Percentiles rank a stretch among this genome's conserved stretches.
These are phyloP conservation scores for Pachypanchax playfairii DNA, from an alignment of 2,113 vertebrate genomes.

Conservation along the genomic window DNA sequence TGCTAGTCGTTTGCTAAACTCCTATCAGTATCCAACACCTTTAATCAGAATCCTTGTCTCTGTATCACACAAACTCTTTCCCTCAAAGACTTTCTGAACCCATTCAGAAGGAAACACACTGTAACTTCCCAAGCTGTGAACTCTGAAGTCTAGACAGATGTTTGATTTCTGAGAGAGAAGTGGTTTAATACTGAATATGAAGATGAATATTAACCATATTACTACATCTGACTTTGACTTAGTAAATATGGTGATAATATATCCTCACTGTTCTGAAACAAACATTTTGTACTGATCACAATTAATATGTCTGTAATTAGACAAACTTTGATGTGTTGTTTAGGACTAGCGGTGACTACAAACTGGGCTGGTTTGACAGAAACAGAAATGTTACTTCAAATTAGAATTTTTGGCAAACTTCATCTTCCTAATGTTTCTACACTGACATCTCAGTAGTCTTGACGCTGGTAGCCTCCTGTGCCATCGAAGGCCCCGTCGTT, in stretches of 20 bases:
- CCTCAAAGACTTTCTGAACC: not conserved
- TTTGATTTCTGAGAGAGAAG: constrained; percentile 2
- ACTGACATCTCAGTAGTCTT: constrained; percentile 86
- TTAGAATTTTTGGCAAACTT: constrained; percentile 29
- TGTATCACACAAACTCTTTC: not conserved
- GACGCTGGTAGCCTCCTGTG: constrained; percentile 88
- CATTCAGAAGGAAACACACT: not conserved
- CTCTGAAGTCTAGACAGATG: constrained; percentile 1
- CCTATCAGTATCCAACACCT: not conserved
- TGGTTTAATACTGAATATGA: too few species aligned
- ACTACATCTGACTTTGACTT: too few species aligned
- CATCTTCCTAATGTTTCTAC: not conserved
- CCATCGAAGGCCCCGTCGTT: constrained; percentile 82
- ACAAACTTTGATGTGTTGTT: not conserved
- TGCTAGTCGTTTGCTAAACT: not conserved
- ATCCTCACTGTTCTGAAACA: not conserved
- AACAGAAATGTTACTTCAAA: constrained; percentile 12
- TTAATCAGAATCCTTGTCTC: not conserved
- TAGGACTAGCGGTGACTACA: not conserved
- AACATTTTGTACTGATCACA: not conserved
- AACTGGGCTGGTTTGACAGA: not conserved
- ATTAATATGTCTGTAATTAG: not conserved
- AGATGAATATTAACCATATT: not conserved
- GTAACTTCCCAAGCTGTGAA: too few species aligned
- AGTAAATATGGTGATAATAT: too few species aligned